Conservation (phyloP, 37 sponge, comb jelly and placozoan species). For the Spongilla lacustris region DNA sequence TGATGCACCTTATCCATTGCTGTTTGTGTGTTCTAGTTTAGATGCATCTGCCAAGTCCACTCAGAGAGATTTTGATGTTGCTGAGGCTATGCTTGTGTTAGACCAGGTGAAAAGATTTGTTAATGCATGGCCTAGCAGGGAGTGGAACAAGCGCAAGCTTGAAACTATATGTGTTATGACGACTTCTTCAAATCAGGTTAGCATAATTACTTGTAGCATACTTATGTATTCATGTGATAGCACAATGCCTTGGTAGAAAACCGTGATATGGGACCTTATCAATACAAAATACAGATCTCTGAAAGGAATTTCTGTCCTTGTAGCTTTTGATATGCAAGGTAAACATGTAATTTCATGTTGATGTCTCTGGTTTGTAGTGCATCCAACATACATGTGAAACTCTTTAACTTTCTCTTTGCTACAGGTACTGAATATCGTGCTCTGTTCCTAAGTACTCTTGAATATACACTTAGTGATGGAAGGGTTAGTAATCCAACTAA, state of each 20-base stretch:
- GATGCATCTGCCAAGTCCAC: not conserved
- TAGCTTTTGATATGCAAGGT: conserved; percentile 12
- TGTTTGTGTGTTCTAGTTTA: conserved; percentile 32
- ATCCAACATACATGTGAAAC: not conserved
- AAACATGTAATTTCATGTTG: too few species aligned
- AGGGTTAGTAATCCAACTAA: conserved; percentile 44
- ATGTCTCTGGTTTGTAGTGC: not conserved
- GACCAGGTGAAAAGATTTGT: conserved; percentile 23
- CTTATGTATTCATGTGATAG: not conserved
- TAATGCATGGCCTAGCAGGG: conserved; percentile 38
- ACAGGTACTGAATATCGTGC: conserved; percentile 67
- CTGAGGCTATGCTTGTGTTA: conserved; percentile 33
- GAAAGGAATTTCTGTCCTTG: conserved; percentile 22
- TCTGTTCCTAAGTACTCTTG: conserved; percentile 66
- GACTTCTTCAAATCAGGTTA: conserved; percentile 55
- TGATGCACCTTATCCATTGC: conserved; percentile 21
- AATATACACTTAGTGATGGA: conserved; percentile 13
- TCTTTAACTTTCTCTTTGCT: too few species aligned
- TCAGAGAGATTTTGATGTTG: not conserved
- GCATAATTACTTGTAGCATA: not conserved
- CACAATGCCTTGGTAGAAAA: not conserved
- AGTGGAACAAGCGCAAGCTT: conserved; percentile 37
- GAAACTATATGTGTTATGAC: conserved; percentile 56
- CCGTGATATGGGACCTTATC: not conserved
- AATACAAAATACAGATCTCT: not conserved